Evolutionary conservation across 2,888 invertebrate species (phyloP), one percentile per base, ranked within the genome.

Genomic region (Drosophila silvestris): DNA sequence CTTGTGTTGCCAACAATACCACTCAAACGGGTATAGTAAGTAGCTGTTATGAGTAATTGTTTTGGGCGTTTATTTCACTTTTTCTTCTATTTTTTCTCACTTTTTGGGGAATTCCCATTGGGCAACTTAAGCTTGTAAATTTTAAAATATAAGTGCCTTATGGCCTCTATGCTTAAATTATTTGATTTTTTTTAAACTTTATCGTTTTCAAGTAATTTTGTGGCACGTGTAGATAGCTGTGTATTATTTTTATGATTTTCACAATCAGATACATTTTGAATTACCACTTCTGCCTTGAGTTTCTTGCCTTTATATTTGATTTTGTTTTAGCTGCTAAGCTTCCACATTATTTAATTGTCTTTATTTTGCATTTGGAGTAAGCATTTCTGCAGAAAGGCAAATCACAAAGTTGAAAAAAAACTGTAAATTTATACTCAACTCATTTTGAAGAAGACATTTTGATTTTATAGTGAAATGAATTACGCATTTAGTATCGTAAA

Each of bases 1-100:
- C 33, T 44, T 59, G 33, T 63, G 57, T 72, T 57, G 22, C 12
- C 74, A 47, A 73, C 52, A 73, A 65, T 65, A 35, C 74, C 47
- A 64, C 57, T 54, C 26, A 50, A 65, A 58, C 26, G 39, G 30
- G 53, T 50, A 32, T 37, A 30, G 47, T 53, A 74, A 47, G 47
- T 53, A 26, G 53, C 58, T 50, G 35, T 30, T 35, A 32, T 70
- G 60, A 70, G 44, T 60, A 44, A 70, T 70, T 69, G 68, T 68
- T 66, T 53, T 53, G 41, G 6, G 26, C 4, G 39, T 10, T 65
- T 16, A n/a, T n/a, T 41, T 10, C 30, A 6, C 33, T 22, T 14
- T 16, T 52, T 52, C 19, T n/a, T 52, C 6, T 6, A 41, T 32
- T 30, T 30, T 16, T 10, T n/a, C 16, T n/a, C 37, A n/a, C 41